Base-by-base conservation (phyloP, 1,140 invertebrate species). In the Drosophila tristis region DNA sequence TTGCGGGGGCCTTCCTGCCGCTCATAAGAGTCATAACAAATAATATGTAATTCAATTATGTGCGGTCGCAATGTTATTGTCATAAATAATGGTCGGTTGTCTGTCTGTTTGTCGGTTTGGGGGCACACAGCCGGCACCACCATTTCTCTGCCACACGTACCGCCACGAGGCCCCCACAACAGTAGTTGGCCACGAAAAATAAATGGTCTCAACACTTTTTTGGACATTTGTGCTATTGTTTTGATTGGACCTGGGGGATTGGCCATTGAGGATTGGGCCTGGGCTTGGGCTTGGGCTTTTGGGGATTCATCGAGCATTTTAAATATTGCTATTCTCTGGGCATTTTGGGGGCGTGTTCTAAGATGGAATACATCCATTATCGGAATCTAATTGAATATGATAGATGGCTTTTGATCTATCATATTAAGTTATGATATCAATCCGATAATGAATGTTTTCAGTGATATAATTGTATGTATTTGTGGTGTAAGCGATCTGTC, bases 1-100 rank as follows among this genome's bases (percentile, higher is more conserved):
- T 45, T 51, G 9, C 11, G 2, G 5, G 16, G 13, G 11, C 13
- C n/a, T 4, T 7, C 7, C n/a, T n/a, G 26, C 20, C 48, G n/a
- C 35, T 16, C 53, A 29, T 72, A 58, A 39, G 35, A 39, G 66
- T 72, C 70, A 78, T 44, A 74, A 67, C 60, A 81, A 82, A 75
- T 72, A 73, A 70, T 78, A 86, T 87, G 77, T 87, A 89, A 87
- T 87, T 89, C 84, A 89, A 87, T 87, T 87, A 87, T 87, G 78
- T 76, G 78, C 82, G 82, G 64, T 57, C 81, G 78, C 77, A 80
- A 74, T 78, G 57, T 75, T 66, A 74, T 65, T 76, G 82, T 68
- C 82, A 87, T 87, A 89, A 86, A 86, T 86, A 78, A 86, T 87
- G 50, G 63, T 16, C 8, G 49, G 58, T 55, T 61, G 35, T 25